Evolutionary conservation across 2,113 vertebrate species (phyloP).

Genomic region (Eurypyga helias): DNA sequence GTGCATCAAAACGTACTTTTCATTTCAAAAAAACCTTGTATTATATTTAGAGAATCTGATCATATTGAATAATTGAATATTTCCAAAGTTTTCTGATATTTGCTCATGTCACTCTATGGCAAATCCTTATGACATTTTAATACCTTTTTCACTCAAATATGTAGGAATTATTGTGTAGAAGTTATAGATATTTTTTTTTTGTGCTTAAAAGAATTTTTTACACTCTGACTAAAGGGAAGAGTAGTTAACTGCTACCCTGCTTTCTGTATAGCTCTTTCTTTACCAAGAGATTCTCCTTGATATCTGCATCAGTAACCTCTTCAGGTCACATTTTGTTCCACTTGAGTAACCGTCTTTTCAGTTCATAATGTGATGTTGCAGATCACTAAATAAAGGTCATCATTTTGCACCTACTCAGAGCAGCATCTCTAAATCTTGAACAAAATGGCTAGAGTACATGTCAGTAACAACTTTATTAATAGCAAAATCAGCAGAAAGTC

Average conservation of each 20-base stretch:
- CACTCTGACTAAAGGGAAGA: background rate
- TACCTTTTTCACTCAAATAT: background rate
- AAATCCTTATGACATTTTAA: background rate
- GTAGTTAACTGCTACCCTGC: background rate
- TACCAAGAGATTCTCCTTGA: background rate
- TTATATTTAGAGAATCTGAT: background rate
- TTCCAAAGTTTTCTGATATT: background rate
- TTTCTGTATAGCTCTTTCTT: background rate
- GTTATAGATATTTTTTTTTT: background rate
- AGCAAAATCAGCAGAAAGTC: constrained; percentile 29
- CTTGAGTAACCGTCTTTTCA: constrained; percentile 44
- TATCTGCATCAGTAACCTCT: constrained; percentile 38
- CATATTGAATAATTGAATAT: background rate
- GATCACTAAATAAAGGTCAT: constrained; percentile 62
- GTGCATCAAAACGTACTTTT: background rate
- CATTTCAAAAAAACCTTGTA: background rate
- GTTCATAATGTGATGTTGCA: constrained; percentile 30
- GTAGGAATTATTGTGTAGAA: background rate
- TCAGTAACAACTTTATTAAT: constrained; percentile 23
- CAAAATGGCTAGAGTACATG: background rate
- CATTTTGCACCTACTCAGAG: constrained; percentile 14
- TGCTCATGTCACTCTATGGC: background rate
- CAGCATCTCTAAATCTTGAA: constrained; percentile 47
- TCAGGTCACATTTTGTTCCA: constrained; percentile 48
- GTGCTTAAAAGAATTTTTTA: background rate